These are phyloP conservation scores for Agapornis roseicollis DNA, from an alignment of 2,113 vertebrate species.

Conservation along the genomic window DNA sequence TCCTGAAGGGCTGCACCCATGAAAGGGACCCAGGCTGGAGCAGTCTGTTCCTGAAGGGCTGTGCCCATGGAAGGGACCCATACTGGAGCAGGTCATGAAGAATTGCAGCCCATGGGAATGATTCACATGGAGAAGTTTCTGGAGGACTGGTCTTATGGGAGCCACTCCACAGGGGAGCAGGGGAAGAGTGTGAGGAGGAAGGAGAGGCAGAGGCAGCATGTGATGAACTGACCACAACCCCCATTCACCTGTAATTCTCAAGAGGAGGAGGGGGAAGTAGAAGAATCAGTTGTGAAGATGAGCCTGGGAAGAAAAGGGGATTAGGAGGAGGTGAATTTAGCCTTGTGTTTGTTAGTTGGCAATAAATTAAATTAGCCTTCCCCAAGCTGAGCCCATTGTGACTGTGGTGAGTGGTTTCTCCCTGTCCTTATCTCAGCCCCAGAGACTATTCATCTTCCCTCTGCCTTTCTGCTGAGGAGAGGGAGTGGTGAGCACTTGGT, in stretches of 20 bases:
- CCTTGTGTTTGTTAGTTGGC: neutral
- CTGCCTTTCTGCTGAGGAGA: neutral
- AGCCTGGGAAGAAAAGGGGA: neutral
- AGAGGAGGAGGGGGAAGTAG: neutral
- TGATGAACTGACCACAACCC: neutral
- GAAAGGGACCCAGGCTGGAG: too few species aligned
- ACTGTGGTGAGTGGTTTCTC: neutral
- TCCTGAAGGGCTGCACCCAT: too few species aligned
- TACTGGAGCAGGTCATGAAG: too few species aligned
- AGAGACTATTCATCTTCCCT: neutral
- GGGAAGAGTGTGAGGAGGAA: too few species aligned
- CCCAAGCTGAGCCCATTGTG: neutral
- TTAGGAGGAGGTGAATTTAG: neutral
- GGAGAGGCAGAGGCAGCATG: too few species aligned
- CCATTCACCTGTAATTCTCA: rapidly evolving
- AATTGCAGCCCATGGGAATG: too few species aligned
- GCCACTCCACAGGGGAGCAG: too few species aligned
- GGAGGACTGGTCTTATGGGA: too few species aligned
- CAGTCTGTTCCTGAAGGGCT: too few species aligned
- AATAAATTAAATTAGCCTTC: neutral
- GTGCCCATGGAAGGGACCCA: too few species aligned
- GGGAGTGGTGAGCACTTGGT: neutral
- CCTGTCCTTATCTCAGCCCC: neutral
- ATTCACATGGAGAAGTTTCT: too few species aligned
- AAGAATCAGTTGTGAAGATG: neutral